Conservation (phyloP, 2,113 vertebrate species). For the Phalacrocorax brasilianus region DNA sequence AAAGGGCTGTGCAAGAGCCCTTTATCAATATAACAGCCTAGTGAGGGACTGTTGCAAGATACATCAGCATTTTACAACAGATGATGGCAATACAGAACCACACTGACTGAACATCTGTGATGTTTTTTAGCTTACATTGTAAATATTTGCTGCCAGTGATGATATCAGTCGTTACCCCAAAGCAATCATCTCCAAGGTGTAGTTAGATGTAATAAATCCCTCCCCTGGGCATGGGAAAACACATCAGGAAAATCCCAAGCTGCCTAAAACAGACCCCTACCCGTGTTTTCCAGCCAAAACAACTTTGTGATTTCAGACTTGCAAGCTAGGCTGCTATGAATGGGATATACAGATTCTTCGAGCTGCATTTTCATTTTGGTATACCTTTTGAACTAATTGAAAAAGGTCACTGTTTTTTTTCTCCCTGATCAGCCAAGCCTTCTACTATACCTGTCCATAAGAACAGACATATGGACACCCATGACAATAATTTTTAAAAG, state of each 20-base stretch:
- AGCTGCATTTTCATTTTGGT: background rate
- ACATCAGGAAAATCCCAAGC: slow-evolving; percentile 1
- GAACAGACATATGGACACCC: background rate
- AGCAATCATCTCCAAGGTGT: slow-evolving; percentile 9
- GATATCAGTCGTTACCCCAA: background rate
- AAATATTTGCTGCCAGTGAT: slow-evolving; percentile 30
- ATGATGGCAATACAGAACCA: background rate
- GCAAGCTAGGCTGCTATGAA: background rate
- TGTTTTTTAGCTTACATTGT: background rate
- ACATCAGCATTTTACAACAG: background rate
- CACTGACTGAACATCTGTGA: background rate
- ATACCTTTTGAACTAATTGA: background rate
- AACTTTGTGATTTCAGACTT: background rate
- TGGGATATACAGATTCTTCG: background rate
- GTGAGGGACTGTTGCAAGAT: background rate
- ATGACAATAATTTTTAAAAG: background rate
- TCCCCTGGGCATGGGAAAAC: slow-evolving; percentile 9
- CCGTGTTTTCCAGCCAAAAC: background rate
- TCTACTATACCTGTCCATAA: background rate
- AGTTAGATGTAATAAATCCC: slow-evolving; percentile 40
- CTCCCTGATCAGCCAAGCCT: rapidly evolving
- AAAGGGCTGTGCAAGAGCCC: background rate
- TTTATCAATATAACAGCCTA: background rate
- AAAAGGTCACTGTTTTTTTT: background rate
- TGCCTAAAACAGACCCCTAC: background rate